Base-by-base conservation (phyloP, 2,888 invertebrate genomes). In the Junonia oenone region DNA sequence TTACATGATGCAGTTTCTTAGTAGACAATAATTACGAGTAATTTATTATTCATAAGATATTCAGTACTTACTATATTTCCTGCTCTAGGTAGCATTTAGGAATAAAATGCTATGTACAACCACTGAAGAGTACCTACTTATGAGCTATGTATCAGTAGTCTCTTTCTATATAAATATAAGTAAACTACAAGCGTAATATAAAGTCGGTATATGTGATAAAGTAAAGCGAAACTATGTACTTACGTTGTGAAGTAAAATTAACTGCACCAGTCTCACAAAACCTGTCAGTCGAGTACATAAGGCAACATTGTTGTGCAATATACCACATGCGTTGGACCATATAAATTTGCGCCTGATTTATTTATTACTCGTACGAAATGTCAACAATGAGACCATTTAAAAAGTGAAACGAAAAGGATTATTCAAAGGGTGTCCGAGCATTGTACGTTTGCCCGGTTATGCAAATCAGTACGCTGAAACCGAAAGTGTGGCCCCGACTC, bases 401-500 rank as follows among this genome's bases (percentile, higher is more conserved):
- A 88, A 87, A 87, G 83, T 86, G 85, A 86, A 89, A 86, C 84
- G 81, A 73, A 80, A 83, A 80, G 79, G 76, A 82, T 83, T 85
- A 73, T 75, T 69, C 74, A 81, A 86, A 81, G 83, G 84, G 83
- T 81, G 76, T 73, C 75, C 76, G 68, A 68, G 76, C 67, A 79
- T 88, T 89, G 83, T 87, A 61, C 62, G 51, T 65, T 66, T 67
- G 72, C 79, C 84, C 84, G 78, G 78, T 87, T 88, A 90, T 90
- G 89, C 83, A 86, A 88, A 90, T 88, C 67, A 81, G 75, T 88
- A 81, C 81, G 66, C 83, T 89, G 88, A 90, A 88, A 89, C 84
- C 80, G 87, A 90, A 83, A 89, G 89, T 85, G 78, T 73, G 72
- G 62, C 67, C 65, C 56, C 66, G 59, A 53, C 45, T 58, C 62